Percentiles rank a stretch among this genome's conserved stretches.
These are phyloP conservation scores for Mesembrinibis cayennensis DNA, from an alignment of 2,113 vertebrate species.

Conservation along the genomic window DNA sequence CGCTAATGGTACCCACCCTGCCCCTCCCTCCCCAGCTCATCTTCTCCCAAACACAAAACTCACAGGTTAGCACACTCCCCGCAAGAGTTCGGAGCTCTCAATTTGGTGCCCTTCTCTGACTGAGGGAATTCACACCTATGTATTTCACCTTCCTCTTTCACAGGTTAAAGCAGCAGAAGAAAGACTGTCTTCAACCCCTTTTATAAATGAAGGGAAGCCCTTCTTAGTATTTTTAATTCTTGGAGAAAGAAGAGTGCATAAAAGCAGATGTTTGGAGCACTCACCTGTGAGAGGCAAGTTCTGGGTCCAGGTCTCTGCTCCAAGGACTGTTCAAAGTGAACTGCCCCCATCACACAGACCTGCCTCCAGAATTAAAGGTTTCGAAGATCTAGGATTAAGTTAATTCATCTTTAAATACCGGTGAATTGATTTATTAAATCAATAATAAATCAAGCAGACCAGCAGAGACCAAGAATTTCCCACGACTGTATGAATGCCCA, in stretches of 20 bases:
- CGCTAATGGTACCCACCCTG: not conserved
- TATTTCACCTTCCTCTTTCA: not conserved
- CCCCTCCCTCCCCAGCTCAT: not conserved
- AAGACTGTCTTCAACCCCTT: not conserved
- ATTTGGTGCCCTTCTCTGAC: not conserved
- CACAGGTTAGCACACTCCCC: rapidly evolving
- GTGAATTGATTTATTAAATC: not conserved
- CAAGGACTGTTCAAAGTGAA: not conserved
- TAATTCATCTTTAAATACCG: not conserved
- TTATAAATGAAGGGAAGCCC: not conserved
- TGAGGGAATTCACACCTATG: not conserved
- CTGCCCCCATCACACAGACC: not conserved
- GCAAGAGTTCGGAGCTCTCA: not conserved
- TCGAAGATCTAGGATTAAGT: not conserved
- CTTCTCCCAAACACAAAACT: not conserved
- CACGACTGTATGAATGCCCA: not conserved
- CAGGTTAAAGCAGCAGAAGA: not conserved
- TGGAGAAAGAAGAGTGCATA: not conserved
- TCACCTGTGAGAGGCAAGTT: not conserved
- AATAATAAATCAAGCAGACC: not conserved
- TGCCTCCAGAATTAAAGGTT: not conserved
- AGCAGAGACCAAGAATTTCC: not conserved
- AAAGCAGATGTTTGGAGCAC: not conserved
- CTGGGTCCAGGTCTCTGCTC: not conserved
- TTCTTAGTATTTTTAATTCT: not conserved